Base-by-base conservation (phyloP, 2,888 invertebrate genomes). In the Pheosia gnoma region DNA sequence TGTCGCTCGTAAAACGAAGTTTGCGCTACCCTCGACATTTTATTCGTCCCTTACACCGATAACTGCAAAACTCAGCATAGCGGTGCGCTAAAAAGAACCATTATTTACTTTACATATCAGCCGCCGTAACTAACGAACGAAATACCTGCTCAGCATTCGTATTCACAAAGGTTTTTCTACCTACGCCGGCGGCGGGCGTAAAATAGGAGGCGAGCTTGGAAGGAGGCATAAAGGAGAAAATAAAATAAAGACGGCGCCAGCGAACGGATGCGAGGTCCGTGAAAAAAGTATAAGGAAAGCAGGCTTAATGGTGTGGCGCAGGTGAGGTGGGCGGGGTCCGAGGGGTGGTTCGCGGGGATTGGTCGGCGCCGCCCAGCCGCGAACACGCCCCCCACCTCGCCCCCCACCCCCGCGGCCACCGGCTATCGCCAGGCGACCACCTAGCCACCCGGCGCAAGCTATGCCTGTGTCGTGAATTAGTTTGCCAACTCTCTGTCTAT, bases 381-480 rank as follows among this genome's bases (percentile, higher is more conserved):
- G 84, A 82, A 86, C 78, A 90, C 92, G 91, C 91, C 91, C 86
- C 85, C 72, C 72, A 72, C 75, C 79, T 77, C 78, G 71, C 78
- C 77, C 81, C 81, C 77, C 79, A 73, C 67, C 81, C 83, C 88
- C 85, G 83, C 89, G 89, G 83, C 89, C 90, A 89, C 86, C 89
- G 90, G 90, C 90, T 87, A 90, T 87, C 90, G 86, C 85, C 86
- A 78, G 85, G 82, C 89, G 86, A 86, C 90, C 91, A 89, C 91
- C 91, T 89, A 88, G 79, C 90, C 91, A 88, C 89, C 89, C 89
- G 81, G 77, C 87, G 81, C 88, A 83, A 91, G 92, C 92, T 92
- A 92, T 93, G 92, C 92, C 90, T 93, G 91, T 92, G 93, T 93
- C 91, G 93, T 87, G 92, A 92, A 93, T 93, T 93, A 93, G 93